A percentile compares a stretch with the other conserved stretches of the same genome.
Conservation (phyloP, 37 sponge, comb jelly and placozoan genomes). For the Halichondria panicea region DNA sequence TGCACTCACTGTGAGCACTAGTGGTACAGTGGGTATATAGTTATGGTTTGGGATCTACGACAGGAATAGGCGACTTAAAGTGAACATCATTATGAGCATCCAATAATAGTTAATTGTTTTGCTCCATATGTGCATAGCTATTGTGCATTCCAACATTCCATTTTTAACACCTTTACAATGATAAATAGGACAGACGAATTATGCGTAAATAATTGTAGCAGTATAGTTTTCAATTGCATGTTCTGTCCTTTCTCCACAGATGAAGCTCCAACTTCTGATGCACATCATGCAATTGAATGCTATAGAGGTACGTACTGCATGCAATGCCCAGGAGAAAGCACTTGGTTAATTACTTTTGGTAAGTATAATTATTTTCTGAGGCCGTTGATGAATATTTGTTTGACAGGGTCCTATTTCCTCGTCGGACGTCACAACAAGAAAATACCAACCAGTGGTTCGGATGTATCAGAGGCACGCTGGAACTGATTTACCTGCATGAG, state of each 20-base stretch:
- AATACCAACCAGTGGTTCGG: conserved; percentile 67
- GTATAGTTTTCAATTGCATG: neutral
- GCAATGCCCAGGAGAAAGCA: conserved; percentile 57
- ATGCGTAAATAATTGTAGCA: no score
- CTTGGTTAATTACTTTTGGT: conserved; percentile 75
- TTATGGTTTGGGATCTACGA: no score
- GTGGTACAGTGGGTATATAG: no score
- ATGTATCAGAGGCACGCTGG: conserved; percentile 78
- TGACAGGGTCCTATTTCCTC: conserved; percentile 72
- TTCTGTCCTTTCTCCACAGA: conserved; percentile 3
- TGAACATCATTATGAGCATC: no score
- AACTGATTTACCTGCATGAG: conserved; percentile 82
- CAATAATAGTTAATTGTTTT: no score
- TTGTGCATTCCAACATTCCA: no score
- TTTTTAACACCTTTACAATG: no score
- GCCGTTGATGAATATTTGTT: neutral
- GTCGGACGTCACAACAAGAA: conserved; percentile 52
- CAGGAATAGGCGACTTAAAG: no score
- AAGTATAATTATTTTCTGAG: neutral
- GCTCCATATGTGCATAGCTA: no score
- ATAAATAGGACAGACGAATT: no score
- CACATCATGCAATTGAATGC: conserved; percentile 33
- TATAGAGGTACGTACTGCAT: conserved; percentile 58
- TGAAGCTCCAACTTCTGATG: conserved; percentile 39
- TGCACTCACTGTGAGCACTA: no score